Conservation (phyloP, 1,140 invertebrate species). For the Halesus radiatus region DNA sequence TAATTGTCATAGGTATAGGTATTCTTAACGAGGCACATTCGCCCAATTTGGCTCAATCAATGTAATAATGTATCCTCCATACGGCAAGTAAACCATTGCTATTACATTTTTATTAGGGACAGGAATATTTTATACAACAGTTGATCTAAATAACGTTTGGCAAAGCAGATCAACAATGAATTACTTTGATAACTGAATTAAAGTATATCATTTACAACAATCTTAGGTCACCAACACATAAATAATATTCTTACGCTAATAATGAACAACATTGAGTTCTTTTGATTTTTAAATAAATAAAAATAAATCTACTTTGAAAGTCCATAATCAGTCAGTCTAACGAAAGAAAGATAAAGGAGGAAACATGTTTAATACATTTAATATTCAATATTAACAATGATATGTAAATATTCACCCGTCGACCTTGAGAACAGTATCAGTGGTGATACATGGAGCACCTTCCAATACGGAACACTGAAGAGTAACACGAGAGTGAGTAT, state of each 20-base stretch:
- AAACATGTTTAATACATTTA: constrained; percentile 30
- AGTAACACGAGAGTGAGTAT: too few species aligned
- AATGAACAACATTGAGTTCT: constrained; percentile 48
- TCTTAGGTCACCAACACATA: constrained; percentile 38
- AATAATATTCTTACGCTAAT: constrained; percentile 37
- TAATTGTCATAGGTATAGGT: too few species aligned
- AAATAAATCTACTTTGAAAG: constrained; percentile 26
- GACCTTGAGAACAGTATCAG: constrained; percentile 2
- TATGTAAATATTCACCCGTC: constrained; percentile 45
- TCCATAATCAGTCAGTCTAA: constrained; percentile 25
- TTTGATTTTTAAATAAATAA: constrained; percentile 38
- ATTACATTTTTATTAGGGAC: background rate
- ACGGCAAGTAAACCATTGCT: constrained; percentile 16
- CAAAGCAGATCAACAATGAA: constrained; percentile 21
- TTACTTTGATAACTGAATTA: background rate
- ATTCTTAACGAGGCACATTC: too few species aligned
- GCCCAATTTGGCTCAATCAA: too few species aligned
- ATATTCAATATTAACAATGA: constrained; percentile 35
- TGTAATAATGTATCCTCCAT: background rate
- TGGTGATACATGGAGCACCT: background rate
- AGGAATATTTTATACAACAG: constrained; percentile 10
- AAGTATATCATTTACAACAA: background rate
- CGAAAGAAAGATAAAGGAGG: constrained; percentile 7
- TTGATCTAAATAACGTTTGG: constrained; percentile 7
- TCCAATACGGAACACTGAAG: background rate